These are phyloP conservation scores for Cheilosia grossa DNA, from an alignment of 2,888 invertebrate species.

Conservation along the genomic window DNA sequence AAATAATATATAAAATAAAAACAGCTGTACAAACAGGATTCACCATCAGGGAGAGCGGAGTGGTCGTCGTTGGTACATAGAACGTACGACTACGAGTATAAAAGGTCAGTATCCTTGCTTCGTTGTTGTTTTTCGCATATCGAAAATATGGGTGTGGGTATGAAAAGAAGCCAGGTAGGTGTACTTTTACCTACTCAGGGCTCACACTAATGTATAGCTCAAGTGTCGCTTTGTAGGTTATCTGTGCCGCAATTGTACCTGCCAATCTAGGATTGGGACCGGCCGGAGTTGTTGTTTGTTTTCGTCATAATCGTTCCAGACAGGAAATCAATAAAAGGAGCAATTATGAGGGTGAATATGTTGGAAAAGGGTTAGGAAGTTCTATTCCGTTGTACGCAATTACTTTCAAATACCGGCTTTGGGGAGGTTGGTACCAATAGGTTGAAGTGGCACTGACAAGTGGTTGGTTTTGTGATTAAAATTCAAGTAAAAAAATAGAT, in stretches of 20 bases:
- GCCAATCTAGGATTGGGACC: slow-evolving; percentile 25
- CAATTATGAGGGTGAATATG: no score
- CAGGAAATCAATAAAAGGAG: background rate
- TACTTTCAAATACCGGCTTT: no score
- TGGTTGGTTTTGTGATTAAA: no score
- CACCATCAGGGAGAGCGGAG: slow-evolving; percentile 22
- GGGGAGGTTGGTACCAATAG: no score
- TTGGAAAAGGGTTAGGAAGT: background rate
- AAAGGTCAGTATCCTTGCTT: slow-evolving; percentile 74
- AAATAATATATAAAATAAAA: slow-evolving; percentile 43
- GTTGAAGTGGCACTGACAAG: no score
- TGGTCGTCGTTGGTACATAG: slow-evolving; percentile 7
- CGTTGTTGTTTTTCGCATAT: slow-evolving; percentile 47
- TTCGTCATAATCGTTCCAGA: background rate
- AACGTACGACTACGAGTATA: slow-evolving; percentile 14
- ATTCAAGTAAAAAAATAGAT: no score
- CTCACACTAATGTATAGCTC: background rate
- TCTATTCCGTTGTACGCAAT: background rate
- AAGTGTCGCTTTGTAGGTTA: slow-evolving; percentile 14
- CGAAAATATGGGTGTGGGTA: slow-evolving; percentile 68
- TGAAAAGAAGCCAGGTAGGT: background rate
- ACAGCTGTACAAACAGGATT: slow-evolving; percentile 57
- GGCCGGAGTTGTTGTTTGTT: background rate
- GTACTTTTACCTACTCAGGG: background rate
- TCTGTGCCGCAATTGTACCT: slow-evolving; percentile 16